A percentile compares a stretch with the other conserved stretches of the same genome.
Evolutionary conservation across 2,797 vertebrate species (phyloP).

Genomic region (Hozukius guyotensis): DNA sequence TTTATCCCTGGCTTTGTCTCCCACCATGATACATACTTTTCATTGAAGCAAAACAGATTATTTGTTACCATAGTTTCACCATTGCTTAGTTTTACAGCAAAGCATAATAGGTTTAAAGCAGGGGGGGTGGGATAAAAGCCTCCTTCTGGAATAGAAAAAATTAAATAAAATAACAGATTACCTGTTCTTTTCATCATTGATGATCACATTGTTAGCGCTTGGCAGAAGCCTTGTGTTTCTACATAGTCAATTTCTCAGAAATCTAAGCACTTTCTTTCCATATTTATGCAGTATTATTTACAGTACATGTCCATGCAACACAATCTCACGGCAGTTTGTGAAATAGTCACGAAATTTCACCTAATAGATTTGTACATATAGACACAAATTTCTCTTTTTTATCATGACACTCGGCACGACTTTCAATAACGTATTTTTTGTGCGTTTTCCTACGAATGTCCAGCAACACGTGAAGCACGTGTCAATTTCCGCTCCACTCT

Average conservation of each 20-base stretch:
- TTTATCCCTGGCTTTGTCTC: slow-evolving; percentile 85
- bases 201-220: slow-evolving; percentile 54
- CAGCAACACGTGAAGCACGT: too few species aligned
- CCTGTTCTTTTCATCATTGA: slow-evolving; percentile 74
- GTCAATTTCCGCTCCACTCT: too few species aligned
- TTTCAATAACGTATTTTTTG: too few species aligned
- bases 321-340: too few species aligned
- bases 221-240: slow-evolving; percentile 38
- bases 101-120: slow-evolving; percentile 71
- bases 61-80: slow-evolving; percentile 89
- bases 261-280: background rate
- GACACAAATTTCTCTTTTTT: too few species aligned
- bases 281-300: background rate
- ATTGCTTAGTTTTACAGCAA: slow-evolving; percentile 80
- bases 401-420: too few species aligned
- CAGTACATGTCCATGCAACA: background rate
- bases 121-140: slow-evolving; percentile 32
- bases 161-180: slow-evolving; percentile 66
- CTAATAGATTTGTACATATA: too few species aligned
- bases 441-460: too few species aligned
- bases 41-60: slow-evolving; percentile 87
- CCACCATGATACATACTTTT: slow-evolving; percentile 87
- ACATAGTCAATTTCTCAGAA: slow-evolving; percentile 20
- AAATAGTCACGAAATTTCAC: too few species aligned
- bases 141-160: slow-evolving; percentile 27